Evolutionary conservation across 2,797 vertebrate species (phyloP), one percentile per base, ranked within the genome.

Genomic region (Bovichtus diacanthus): DNA sequence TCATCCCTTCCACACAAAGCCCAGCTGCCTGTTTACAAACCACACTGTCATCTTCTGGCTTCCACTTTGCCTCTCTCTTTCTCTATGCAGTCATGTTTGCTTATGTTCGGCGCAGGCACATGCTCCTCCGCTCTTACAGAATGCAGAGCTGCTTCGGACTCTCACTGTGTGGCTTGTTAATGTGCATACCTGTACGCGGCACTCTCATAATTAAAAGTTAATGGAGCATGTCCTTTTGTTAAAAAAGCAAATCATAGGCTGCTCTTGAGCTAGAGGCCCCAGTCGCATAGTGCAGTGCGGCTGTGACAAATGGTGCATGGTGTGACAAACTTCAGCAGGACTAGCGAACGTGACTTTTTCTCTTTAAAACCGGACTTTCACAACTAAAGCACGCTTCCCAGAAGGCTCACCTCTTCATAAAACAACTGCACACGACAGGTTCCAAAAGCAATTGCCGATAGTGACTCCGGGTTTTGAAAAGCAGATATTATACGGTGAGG

Each of bases 1-100:
- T 93, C 92, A 92, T 90, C 90, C 87, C 91, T 84, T 92, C 81
- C 85, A 91, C 90, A 94, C 90, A 94, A 93, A 92, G 85, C 91
- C 87, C 92, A 93, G 92, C 91, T 93, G 92, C 92, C 90, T 93
- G 93, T 94, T 93, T 94, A 93, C 93, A 94, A 93, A 93, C 89
- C 90, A 90, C 90, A 90, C 92, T 93, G 91, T 93, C 93, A 93
- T 92, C 88, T 89, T 88, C 80, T 88, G 83, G 78, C 88, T 90
- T 88, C 80, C 88, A 87, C 83, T 92, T 90, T 89, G 76, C 83
- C 81, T 88, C 70, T 70, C 68, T 89, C 77, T 88, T 88, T 75
- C 73, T 89, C 81, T 81, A 79, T 87, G 86, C 88, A 79, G 78
- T 81, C 83, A 74, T 90, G 82, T 91, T 90, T 88, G 81, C 89